Conservation (phyloP, 2,113 vertebrate genomes). For the Nyctereutes procyonoides region DNA sequence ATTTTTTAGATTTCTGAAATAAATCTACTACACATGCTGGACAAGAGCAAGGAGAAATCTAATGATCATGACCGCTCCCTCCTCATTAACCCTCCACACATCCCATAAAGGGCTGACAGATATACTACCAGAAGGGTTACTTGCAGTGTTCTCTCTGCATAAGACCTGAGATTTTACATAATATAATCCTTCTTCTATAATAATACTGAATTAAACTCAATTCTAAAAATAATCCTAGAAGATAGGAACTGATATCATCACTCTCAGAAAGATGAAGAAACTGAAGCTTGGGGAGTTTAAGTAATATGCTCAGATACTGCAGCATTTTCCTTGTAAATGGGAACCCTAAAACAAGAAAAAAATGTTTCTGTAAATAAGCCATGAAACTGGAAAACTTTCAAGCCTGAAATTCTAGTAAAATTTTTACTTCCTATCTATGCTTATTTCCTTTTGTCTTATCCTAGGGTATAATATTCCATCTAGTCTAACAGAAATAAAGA, state of each 20-base stretch:
- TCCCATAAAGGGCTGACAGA: not conserved
- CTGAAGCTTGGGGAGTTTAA: not conserved
- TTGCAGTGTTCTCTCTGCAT: not conserved
- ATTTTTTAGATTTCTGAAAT: not conserved
- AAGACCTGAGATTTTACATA: not conserved
- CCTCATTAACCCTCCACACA: not conserved
- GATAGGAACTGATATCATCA: not conserved
- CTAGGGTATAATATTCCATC: not conserved
- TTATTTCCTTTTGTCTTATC: not conserved
- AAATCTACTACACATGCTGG: not conserved
- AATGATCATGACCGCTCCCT: not conserved
- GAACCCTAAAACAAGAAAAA: not conserved
- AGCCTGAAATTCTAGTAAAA: slow-evolving; percentile 3
- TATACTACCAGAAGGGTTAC: not conserved
- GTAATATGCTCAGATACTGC: not conserved
- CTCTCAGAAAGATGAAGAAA: not conserved
- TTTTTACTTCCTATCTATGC: not conserved
- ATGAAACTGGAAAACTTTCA: slow-evolving; percentile 9
- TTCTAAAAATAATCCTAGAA: not conserved
- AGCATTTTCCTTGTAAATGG: not conserved
- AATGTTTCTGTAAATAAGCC: not conserved
- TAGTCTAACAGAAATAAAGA: not conserved
- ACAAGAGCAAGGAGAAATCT: not conserved
- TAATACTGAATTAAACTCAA: not conserved
- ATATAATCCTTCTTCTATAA: not conserved